Evolutionary conservation across 2,113 vertebrate genomes (phyloP), one percentile per base, ranked within the genome.

Genomic region (Sakesphorus luctuosus): DNA sequence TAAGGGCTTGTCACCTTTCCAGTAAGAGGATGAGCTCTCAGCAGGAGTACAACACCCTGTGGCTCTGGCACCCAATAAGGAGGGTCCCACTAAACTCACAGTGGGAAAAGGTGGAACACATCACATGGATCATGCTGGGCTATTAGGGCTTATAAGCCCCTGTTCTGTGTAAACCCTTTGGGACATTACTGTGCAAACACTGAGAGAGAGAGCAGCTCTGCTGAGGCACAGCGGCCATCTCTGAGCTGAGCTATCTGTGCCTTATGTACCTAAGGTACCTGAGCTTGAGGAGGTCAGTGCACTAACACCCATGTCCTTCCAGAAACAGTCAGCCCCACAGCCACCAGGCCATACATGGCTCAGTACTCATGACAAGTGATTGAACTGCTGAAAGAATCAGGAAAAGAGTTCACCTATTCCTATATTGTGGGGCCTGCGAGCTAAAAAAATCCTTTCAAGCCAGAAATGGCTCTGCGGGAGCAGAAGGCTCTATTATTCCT

Each of bases 21-120:
- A 62, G 67, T 1, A 18, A 58, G 1, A 43, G 46, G 31, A 82
- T 0, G 0, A 87, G 40, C 53, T 79, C 21, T 12, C 35, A 38
- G 69, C 5, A 2, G 50, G 20, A 91, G 13, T n/a, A 18, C 0
- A 0, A 65, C 44, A 49, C 18, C 15, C 40, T 1, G 0, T 16
- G 31, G 40, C 49, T 33, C n/a, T n/a, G n/a, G 44, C 11, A 76
- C 24, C 40, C 44, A 52, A 7, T 19, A 24, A 33, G 55, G 52
- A 82, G 31, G 24, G 14, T 84, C 36, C 53, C 71, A 31, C 29
- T 49, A 66, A 46, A 77, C 14, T 36, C 13, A 3, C 8, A 50
- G 5, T 29, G 46, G 44, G 67, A 56, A 68, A 56, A 92, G 49
- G 31, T n/a, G 28, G 53, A 53, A 36, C 40, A 38, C 56, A 59